phyloP scores from a whole-genome alignment of 2,888 invertebrate genomes.

The Drosophila robusta region DNA sequence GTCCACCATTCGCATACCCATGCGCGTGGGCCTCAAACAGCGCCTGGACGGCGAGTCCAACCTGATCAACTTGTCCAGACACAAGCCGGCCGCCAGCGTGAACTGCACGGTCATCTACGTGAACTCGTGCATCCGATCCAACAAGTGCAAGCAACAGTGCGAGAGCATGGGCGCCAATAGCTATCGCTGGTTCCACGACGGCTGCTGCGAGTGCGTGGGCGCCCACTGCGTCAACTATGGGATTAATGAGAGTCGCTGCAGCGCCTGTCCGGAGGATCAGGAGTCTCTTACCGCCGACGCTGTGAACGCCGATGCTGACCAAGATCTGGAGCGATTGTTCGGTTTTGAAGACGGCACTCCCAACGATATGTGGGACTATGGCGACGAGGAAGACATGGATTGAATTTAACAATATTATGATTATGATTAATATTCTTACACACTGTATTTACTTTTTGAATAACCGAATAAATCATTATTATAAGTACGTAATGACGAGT shows the following conservation, averaged over 20 bases:
- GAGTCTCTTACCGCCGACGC: constrained; percentile 84
- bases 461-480: too few species aligned
- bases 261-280: constrained; percentile 86
- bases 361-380: constrained; percentile 87
- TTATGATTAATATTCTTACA: constrained; percentile 11
- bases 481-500: too few species aligned
- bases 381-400: constrained; percentile 84
- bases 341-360: constrained; percentile 71
- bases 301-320: constrained; percentile 45
- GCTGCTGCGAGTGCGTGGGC: constrained; percentile 96
- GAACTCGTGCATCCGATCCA: constrained; percentile 77
- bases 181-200: constrained; percentile 97
- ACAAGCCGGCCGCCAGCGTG: constrained; percentile 38
- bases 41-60: constrained; percentile 39
- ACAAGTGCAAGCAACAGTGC: constrained; percentile 82
- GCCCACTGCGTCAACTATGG: constrained; percentile 94
- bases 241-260: constrained; percentile 92
- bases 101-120: constrained; percentile 83
- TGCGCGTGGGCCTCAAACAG: constrained; percentile 65
- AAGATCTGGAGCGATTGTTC: constrained; percentile 83
- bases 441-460: background rate
- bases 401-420: constrained; percentile 15
- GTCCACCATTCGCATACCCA: constrained; percentile 78
- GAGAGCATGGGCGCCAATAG: constrained; percentile 84
- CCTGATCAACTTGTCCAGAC: constrained; percentile 5